Percentiles rank a stretch among this genome's conserved stretches.
phyloP scores from a whole-genome alignment of 2,888 invertebrate species.

The Gastracanthus pulcherrimus region DNA sequence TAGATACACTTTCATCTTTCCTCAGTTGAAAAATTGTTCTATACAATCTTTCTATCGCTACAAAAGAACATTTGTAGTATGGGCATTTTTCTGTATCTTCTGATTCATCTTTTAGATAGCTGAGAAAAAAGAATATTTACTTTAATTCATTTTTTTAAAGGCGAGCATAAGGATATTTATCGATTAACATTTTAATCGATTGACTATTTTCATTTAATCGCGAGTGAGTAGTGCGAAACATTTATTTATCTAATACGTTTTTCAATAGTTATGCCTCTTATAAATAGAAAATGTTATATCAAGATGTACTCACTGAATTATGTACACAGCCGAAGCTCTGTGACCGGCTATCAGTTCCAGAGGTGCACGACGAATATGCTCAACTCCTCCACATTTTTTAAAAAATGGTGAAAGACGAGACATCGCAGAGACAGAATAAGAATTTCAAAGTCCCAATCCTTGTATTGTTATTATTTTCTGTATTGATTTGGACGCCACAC shows the following conservation, averaged over 20 bases:
- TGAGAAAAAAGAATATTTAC: background rate
- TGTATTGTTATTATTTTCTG: background rate
- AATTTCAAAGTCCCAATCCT: background rate
- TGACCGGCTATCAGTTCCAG: background rate
- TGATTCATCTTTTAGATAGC: background rate
- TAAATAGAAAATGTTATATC: no score
- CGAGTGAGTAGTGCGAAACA: no score
- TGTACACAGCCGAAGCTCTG: background rate
- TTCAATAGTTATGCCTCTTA: background rate
- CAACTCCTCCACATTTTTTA: background rate
- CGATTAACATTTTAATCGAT: background rate
- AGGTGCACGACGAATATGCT: background rate
- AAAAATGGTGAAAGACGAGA: background rate
- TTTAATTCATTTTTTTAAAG: background rate
- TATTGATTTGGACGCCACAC: background rate
- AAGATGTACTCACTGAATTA: background rate
- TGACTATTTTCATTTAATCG: background rate
- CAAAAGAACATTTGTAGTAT: background rate
- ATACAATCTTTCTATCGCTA: background rate
- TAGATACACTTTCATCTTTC: background rate
- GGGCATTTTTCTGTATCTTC: background rate
- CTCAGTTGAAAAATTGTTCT: background rate
- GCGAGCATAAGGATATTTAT: background rate
- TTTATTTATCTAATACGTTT: no score
- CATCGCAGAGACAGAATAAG: background rate